Conservation (phyloP, 2,113 vertebrate genomes). For the Eurypyga helias region DNA sequence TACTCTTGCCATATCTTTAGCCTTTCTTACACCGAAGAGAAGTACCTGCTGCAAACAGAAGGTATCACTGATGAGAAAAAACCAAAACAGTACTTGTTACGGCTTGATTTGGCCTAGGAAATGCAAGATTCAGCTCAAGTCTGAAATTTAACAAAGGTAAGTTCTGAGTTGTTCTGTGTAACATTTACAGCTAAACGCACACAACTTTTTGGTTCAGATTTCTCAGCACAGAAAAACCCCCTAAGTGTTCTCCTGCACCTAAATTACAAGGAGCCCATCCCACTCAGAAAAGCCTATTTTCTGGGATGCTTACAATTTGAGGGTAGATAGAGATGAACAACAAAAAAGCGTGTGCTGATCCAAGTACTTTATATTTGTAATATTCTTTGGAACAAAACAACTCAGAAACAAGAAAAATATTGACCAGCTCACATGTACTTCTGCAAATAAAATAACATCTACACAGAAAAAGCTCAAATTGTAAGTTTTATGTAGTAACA, state of each 20-base stretch:
- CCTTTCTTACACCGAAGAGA: not conserved
- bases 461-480: not conserved
- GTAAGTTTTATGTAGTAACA: not conserved
- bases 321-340: not conserved
- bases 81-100: not conserved
- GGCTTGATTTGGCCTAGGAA: not conserved
- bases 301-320: not conserved
- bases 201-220: not conserved
- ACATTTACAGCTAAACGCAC: not conserved
- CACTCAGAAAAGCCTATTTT: not conserved
- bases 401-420: not conserved
- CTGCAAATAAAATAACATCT: not conserved
- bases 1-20: not conserved
- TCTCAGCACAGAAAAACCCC: not conserved
- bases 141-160: not conserved
- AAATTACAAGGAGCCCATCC: not conserved
- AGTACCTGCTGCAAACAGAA: not conserved
- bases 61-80: not conserved
- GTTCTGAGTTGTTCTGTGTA: not conserved
- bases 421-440: not conserved
- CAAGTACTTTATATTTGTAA: not conserved
- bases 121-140: not conserved
- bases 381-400: not conserved
- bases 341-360: not conserved
- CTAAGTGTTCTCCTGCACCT: not conserved